These are phyloP conservation scores for Platycercus adscitus DNA, from an alignment of 2,113 vertebrate genomes.

Conservation along the genomic window DNA sequence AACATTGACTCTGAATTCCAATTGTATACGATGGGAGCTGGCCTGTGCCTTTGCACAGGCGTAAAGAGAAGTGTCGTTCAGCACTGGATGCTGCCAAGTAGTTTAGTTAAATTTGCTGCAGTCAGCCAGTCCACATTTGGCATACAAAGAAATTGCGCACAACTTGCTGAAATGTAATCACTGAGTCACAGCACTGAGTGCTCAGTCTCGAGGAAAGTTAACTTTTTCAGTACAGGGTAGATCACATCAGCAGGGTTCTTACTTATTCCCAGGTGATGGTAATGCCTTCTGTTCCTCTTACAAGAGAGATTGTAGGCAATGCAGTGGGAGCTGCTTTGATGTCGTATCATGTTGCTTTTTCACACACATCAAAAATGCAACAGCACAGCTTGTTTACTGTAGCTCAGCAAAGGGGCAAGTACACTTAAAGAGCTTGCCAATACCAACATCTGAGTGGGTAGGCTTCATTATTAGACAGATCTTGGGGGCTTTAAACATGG, in stretches of 20 bases:
- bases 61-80: neutral
- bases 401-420: slow-evolving; percentile 42
- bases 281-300: slow-evolving; percentile 61
- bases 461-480: slow-evolving; percentile 45
- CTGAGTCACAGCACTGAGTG: slow-evolving; percentile 65
- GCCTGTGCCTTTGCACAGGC: neutral
- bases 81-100: slow-evolving; percentile 36
- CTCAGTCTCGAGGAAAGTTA: slow-evolving; percentile 69
- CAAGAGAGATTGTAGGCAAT: neutral
- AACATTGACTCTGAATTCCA: neutral
- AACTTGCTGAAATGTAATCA: slow-evolving; percentile 73
- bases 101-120: slow-evolving; percentile 51
- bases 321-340: slow-evolving; percentile 53
- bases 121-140: slow-evolving; percentile 55
- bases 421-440: slow-evolving; percentile 44
- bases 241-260: slow-evolving; percentile 61
- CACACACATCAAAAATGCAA: slow-evolving; percentile 65
- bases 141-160: slow-evolving; percentile 44
- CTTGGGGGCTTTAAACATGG: slow-evolving; percentile 28
- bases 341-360: slow-evolving; percentile 1
- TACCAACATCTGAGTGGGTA: slow-evolving; percentile 12
- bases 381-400: slow-evolving; percentile 46
- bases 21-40: rapidly evolving
- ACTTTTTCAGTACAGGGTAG: slow-evolving; percentile 39
- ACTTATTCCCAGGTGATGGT: slow-evolving; percentile 59